Base-by-base conservation (phyloP, 2,113 vertebrate species). In the Epinephelus moara region DNA sequence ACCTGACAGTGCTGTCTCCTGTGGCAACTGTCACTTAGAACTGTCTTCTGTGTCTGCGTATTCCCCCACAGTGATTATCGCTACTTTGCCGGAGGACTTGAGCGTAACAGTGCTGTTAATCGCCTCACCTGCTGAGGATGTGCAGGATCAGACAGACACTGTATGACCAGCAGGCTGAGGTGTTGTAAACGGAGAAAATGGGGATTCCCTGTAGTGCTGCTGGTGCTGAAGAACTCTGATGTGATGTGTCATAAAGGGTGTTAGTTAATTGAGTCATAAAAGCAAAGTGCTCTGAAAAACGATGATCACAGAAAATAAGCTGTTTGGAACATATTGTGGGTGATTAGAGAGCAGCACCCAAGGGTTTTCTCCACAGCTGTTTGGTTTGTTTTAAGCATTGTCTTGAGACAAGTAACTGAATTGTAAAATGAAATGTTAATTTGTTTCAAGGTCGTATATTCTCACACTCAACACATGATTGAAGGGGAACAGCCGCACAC, bases 161-260 rank as follows among this genome's bases (percentile, higher is more conserved):
- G 70, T 71, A 81, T 56, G 74, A 85, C 42, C 42, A 45, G 42
- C 42, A 11, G 42, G 70, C 53, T 86, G 50, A 79, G 80, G 71
- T 6, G 45, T 37, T 42, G 8, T 45, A 45, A 12, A 45, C 4
- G 17, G 9, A 27, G 40, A 73, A 52, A 50, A n/a, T 82, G 85
- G 88, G 88, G 80, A 89, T 80, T 85, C 82, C 90, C 91, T 56
- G 15, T 30, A 25, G 45, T 67, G 69, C 75, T 82, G 67, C 66
- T 78, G 57, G 25, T 47, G 23, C 45, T 68, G 49, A 47, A 25
- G 17, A 47, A 72, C 40, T 14, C n/a, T 72, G 14, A n/a, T 59
- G 23, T 60, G 23, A 60, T 47, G 17, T 49, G 27, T 72, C 59
- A 72, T 47, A 13, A 47, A 17, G 42, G 42, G 2, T 45, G 42